Evolutionary conservation across 2,113 vertebrate genomes (phyloP).

Genomic region (Scomber japonicus): DNA sequence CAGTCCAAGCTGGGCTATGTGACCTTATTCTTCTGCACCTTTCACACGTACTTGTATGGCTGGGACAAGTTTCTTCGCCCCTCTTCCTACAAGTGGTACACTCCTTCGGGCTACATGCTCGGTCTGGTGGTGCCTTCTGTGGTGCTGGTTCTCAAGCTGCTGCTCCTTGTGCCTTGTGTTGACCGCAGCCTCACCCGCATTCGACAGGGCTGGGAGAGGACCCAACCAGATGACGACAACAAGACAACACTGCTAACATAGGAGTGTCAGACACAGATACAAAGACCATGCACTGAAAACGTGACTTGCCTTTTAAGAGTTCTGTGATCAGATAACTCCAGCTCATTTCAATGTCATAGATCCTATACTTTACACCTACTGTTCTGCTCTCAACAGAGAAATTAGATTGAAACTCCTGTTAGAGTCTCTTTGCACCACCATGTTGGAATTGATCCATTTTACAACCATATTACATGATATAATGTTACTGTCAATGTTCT

Average conservation of each 20-base stretch:
- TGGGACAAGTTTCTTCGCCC: conserved; percentile 85
- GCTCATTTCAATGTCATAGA: background rate
- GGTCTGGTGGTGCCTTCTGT: conserved; percentile 88
- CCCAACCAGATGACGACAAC: conserved; percentile 19
- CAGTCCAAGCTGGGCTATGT: conserved; percentile 95
- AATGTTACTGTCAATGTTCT: background rate
- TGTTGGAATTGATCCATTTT: background rate
- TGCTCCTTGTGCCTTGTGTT: conserved; percentile 90
- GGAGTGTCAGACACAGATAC: background rate
- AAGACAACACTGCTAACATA: conserved; percentile 66
- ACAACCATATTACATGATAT: background rate
- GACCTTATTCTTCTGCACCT: conserved; percentile 90
- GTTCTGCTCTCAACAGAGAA: background rate
- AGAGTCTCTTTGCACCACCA: background rate
- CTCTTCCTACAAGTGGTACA: conserved; percentile 85
- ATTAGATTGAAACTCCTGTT: background rate
- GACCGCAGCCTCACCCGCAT: conserved; percentile 88
- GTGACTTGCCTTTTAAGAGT: background rate
- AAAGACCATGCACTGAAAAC: conserved; percentile 8
- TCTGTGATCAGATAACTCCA: background rate
- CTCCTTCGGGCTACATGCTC: conserved; percentile 85
- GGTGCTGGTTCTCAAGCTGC: conserved; percentile 88
- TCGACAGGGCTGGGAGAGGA: conserved; percentile 93
- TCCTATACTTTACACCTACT: background rate
- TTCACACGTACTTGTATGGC: conserved; percentile 88